A percentile compares a stretch with the other conserved stretches of the same genome.
phyloP scores from a whole-genome alignment of 1,140 invertebrate species.

The Trichogramma pretiosum region DNA sequence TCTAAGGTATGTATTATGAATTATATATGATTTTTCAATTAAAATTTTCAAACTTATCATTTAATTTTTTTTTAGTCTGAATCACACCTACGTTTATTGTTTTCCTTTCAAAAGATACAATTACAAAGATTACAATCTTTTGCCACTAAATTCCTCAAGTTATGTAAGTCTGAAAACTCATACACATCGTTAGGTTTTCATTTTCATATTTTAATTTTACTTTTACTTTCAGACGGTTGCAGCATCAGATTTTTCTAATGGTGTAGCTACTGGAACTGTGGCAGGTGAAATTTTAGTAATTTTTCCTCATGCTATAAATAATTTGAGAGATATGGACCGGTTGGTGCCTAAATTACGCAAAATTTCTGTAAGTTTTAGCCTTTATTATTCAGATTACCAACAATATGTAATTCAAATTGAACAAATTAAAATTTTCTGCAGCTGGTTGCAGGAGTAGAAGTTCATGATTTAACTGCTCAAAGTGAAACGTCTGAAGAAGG shows the following conservation, averaged over 20 bases:
- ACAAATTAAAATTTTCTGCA: background rate
- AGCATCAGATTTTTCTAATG: conserved; percentile 38
- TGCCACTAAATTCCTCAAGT: conserved; percentile 36
- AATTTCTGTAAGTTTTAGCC: conserved; percentile 21
- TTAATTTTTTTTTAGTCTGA: conserved; percentile 25
- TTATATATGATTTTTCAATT: conserved; percentile 2
- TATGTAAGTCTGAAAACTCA: conserved; percentile 25
- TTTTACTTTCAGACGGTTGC: conserved; percentile 23
- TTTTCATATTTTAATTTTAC: background rate
- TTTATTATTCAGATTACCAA: conserved; percentile 2
- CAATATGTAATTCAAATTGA: conserved; percentile 1
- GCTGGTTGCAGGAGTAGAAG: too few relatives aligned
- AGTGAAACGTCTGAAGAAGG: conserved; percentile 17
- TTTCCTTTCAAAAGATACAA: conserved; percentile 35
- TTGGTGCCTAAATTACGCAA: conserved; percentile 27
- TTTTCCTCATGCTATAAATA: conserved; percentile 40
- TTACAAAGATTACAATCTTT: conserved; percentile 33
- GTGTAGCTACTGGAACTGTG: conserved; percentile 38
- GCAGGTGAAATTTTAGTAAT: conserved; percentile 41
- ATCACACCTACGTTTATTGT: conserved; percentile 34
- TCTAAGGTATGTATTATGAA: conserved; percentile 28
- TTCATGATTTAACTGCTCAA: conserved; percentile 21
- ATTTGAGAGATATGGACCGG: conserved; percentile 33
- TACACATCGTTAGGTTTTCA: background rate
- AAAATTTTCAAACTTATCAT: background rate